These are phyloP conservation scores for Acanthornis magna DNA, from an alignment of 2,797 vertebrate genomes.

Conservation along the genomic window DNA sequence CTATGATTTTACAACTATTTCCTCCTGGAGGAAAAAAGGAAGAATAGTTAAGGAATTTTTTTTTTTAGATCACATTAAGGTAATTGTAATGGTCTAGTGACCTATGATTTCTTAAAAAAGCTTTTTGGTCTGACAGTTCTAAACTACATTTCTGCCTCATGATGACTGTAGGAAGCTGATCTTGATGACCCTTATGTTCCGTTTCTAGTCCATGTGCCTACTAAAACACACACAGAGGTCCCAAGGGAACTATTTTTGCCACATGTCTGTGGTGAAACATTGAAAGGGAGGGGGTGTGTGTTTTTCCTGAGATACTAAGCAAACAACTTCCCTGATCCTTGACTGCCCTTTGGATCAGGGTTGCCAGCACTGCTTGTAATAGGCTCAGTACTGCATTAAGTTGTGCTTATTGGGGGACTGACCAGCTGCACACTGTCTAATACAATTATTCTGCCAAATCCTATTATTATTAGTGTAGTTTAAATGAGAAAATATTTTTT, in stretches of 20 bases:
- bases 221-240: not conserved
- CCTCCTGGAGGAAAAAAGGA: not conserved
- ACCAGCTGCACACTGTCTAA: constrained; percentile 16
- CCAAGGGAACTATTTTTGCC: not conserved
- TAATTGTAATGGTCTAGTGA: not conserved
- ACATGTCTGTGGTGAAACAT: not conserved
- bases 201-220: not conserved
- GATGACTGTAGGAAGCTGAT: not conserved
- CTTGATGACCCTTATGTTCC: not conserved
- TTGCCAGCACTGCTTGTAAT: not conserved
- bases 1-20: not conserved
- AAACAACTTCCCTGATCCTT: constrained; percentile 18
- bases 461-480: not conserved
- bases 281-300: fast-evolving
- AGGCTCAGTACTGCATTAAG: constrained; percentile 24
- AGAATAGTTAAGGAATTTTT: not conserved
- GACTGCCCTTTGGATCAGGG: not conserved
- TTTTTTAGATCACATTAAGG: not conserved
- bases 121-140: not conserved
- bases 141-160: not conserved
- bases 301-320: not conserved
- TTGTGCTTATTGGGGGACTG: not conserved
- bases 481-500: not conserved
- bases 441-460: constrained; percentile 30
- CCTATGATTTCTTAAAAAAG: not conserved